These are phyloP conservation scores for Drosophila histrio DNA, from an alignment of 2,888 invertebrate species.

Conservation along the genomic window DNA sequence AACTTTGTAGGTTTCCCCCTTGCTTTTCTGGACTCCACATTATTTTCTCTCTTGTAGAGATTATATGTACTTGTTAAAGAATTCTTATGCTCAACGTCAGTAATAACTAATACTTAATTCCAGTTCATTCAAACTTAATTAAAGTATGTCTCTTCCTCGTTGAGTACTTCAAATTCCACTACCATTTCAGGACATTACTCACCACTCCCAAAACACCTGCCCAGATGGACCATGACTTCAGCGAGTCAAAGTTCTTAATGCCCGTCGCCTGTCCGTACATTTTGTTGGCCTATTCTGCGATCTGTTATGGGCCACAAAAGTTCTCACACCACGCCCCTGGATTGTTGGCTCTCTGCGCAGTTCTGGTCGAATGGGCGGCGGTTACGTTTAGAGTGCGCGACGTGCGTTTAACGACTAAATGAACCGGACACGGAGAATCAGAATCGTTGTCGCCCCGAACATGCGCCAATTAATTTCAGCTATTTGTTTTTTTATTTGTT, in stretches of 20 bases:
- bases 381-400: conserved; percentile 51
- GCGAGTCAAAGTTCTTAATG: conserved; percentile 64
- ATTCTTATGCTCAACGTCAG: too few species aligned
- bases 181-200: conserved; percentile 31
- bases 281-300: conserved; percentile 5
- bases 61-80: too few species aligned
- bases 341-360: neutral
- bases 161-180: neutral
- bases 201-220: conserved; percentile 69
- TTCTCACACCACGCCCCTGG: conserved; percentile 25
- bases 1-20: too few species aligned
- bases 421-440: conserved; percentile 48
- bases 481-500: conserved; percentile 5
- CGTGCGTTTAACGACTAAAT: conserved; percentile 57
- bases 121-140: too few species aligned
- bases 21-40: too few species aligned
- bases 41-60: too few species aligned
- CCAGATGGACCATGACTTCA: conserved; percentile 49
- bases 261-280: conserved; percentile 54
- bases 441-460: conserved; percentile 43
- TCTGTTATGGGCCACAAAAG: neutral
- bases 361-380: conserved; percentile 36
- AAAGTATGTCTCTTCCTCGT: too few species aligned
- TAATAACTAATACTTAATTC: too few species aligned
- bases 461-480: conserved; percentile 58